phyloP scores from a whole-genome alignment of 2,888 invertebrate species.

The Lasioglossum vierecki region DNA sequence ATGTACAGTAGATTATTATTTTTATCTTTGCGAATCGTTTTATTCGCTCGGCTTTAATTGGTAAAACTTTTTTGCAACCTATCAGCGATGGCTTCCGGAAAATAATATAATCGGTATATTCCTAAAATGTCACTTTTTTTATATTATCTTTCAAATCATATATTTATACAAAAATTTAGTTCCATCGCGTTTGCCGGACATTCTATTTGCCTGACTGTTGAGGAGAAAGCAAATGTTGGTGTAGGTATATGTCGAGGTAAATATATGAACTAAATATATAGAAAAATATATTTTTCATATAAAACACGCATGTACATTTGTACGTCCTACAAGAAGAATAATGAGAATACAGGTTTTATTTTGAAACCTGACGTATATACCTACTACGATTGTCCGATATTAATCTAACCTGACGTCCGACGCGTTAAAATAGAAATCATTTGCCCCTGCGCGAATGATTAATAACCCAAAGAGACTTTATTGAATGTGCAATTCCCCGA shows the following conservation, averaged over 20 bases:
- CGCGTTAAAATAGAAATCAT: conserved; percentile 3
- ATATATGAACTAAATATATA: not conserved
- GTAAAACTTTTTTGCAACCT: not conserved
- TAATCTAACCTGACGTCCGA: not conserved
- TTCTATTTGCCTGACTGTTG: too few species aligned
- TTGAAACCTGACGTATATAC: not conserved
- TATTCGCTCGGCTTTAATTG: not conserved
- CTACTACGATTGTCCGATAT: not conserved
- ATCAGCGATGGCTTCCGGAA: not conserved
- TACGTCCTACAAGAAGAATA: not conserved
- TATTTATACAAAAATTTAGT: too few species aligned
- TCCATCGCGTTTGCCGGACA: too few species aligned
- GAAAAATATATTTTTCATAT: not conserved
- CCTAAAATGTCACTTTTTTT: not conserved
- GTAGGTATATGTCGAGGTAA: too few species aligned
- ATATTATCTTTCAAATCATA: not conserved
- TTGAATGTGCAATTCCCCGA: not conserved
- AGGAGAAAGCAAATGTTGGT: too few species aligned
- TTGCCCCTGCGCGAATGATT: not conserved
- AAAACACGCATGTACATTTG: not conserved
- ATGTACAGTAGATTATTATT: not conserved
- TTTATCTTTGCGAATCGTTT: not conserved
- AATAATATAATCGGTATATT: not conserved
- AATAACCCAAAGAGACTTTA: not conserved
- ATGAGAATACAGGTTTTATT: not conserved